Percentiles rank a stretch among this genome's conserved stretches.
phyloP scores from a whole-genome alignment of 2,888 invertebrate species.

The Petrophora chlorosata region DNA sequence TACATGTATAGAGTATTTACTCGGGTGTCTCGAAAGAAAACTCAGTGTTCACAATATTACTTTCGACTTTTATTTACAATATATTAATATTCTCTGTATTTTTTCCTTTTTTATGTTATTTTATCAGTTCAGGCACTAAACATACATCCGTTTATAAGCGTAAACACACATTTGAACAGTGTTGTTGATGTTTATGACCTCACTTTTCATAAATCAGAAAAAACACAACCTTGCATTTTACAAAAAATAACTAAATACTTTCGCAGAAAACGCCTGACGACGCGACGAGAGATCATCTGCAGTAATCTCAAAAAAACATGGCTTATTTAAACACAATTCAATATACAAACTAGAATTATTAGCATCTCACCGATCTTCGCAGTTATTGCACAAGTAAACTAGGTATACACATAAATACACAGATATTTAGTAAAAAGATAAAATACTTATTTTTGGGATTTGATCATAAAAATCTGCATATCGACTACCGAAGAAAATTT shows the following conservation, averaged over 20 bases:
- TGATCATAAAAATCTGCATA: constrained; percentile 1
- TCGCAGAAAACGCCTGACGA: constrained; percentile 63
- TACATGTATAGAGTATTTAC: too few relatives aligned
- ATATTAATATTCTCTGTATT: constrained; percentile 80
- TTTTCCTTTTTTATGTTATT: constrained; percentile 53
- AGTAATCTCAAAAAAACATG: constrained; percentile 61
- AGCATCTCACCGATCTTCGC: constrained; percentile 20
- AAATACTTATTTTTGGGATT: constrained; percentile 6
- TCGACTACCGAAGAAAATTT: constrained; percentile 1
- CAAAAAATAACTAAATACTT: constrained; percentile 51
- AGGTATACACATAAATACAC: constrained; percentile 14
- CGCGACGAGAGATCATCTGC: constrained; percentile 67
- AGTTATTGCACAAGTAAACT: constrained; percentile 32
- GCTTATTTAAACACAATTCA: constrained; percentile 23
- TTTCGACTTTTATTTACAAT: constrained; percentile 79
- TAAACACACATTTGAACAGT: constrained; percentile 56
- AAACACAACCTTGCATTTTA: constrained; percentile 43
- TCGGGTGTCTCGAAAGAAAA: constrained; percentile 39
- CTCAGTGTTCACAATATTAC: constrained; percentile 43
- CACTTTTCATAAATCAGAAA: constrained; percentile 58
- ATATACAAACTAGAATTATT: constrained; percentile 25
- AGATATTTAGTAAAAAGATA: constrained; percentile 8
- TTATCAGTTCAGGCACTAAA: constrained; percentile 75
- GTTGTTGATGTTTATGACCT: constrained; percentile 56
- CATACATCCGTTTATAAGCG: constrained; percentile 58